Base-by-base conservation (phyloP, 2,113 vertebrate genomes). In the Ptilorrhoa leucosticta region DNA sequence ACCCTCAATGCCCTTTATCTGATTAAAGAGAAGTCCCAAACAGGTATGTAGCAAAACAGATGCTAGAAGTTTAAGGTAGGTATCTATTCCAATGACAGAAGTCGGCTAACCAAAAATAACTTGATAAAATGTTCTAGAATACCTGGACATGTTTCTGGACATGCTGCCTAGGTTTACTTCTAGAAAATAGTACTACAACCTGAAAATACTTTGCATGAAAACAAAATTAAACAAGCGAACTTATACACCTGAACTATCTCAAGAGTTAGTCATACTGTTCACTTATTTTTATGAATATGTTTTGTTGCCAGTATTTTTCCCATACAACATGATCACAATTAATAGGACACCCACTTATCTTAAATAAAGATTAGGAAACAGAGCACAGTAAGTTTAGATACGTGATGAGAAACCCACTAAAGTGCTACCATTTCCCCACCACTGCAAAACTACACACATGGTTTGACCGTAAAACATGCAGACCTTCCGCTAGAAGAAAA, bases 371-470 rank as follows among this genome's bases (percentile, higher is more conserved):
- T 6, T 15, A 63, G 33, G 31, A 63, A 77, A 54, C 1, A 3
- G 28, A 79, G 13, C 23, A 54, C 9, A 17, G 2, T 17, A 66
- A 14, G 8, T n/a, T 37, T 44, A 72, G 37, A 2, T 8, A 56
- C 0, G 7, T 7, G 31, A 68, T 7, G 27, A 48, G 27, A 72
- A 70, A 64, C n/a, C 15, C 48, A 47, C 13, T 47, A 14, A 71
- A 64, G 3, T 40, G 15, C 44, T 21, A 39, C 60, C 13, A 10
- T 19, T 5, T 47, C 16, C 22, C 15, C 40, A 64, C 1, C 17
- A 42, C 23, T 50, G 26, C 44, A 57, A 40, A 16, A 28, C 57
- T 28, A 50, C 27, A 16, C 0, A 0, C 8, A 40, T 0, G 3
- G 8, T 42, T 85, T 72, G 2, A 0, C 15, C 40, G 42, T 48